Base-by-base conservation (phyloP, 2,113 vertebrate genomes). In the Myotis davidii region DNA sequence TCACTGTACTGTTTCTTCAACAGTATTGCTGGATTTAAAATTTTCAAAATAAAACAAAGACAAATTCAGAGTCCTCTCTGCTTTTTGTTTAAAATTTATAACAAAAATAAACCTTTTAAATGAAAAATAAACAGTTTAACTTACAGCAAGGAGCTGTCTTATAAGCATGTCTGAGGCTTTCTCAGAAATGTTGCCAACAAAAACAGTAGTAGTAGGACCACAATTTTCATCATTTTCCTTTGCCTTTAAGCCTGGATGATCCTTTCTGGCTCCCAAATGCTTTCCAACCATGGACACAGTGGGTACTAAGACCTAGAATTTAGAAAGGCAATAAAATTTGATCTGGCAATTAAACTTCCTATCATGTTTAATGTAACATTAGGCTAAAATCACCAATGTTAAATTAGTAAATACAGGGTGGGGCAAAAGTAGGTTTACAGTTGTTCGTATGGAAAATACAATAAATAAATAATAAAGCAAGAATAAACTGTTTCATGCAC, bases 121-220 rank as follows among this genome's bases (percentile, higher is more conserved):
- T 54, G 25, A 94, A 91, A 89, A 86, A 34, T 42, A 67, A 7
- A 20, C 0, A 1, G 0, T 81, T 88, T 88, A 89, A 97, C 99
- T 99, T 98, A 99, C 99, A 86, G 99, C 99, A 73, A 99, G 98
- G 84, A 99, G 98, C 95, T 99, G 99, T 98, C 99, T 98, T 97
- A 99, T 99, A 50, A 99, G 99, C 99, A 99, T 99, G 94, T 99
- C 99, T 3, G 99, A 99, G 14, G 99, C 99, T 98, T 99, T 99
- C 96, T 99, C 99, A 0, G 99, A 99, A 97, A 99, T 99, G 97
- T 99, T 99, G 88, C 99, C 99, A 77, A 99, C 99, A 98, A 99
- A 99, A 89, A 99, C 99, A 0, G 99, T 99, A 74, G 99, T 99
- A 9, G 99, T 99, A 32, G 99, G 99, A 27, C 99, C 99, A 0